Base-by-base conservation (phyloP, 2,113 vertebrate genomes). In the Neodontobutis hainanensis region DNA sequence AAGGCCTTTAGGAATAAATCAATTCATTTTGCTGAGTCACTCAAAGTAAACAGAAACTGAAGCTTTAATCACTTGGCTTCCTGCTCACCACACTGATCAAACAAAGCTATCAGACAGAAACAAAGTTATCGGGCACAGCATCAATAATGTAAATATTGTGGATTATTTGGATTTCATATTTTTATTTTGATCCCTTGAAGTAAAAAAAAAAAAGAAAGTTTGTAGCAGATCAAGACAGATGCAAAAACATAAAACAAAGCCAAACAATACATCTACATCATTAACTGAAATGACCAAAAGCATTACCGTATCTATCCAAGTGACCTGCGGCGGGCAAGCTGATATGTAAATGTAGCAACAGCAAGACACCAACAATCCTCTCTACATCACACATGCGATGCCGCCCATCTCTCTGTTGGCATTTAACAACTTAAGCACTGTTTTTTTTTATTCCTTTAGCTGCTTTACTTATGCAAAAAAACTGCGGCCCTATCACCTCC, bases 61-160 rank as follows among this genome's bases (percentile, higher is more conserved):
- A 34, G 27, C 32, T 34, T 34, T 52, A 12, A 52, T 52, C 49
- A 11, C 27, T 51, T 16, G 19, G 19, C 49, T 27, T 51, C 49
- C 10, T 51, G 19, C 19, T 51, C 27, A 52, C 11, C 27, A 27
- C 50, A 6, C 10, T 34, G 50, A 34, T 52, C 32, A 52, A 34
- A 19, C 34, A 11, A 52, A 27, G 19, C 16, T 27, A 27, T 27
- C 19, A 27, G 19, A 27, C 19, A 27, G 19, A 52, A 52, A 52
- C 38, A 40, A 19, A 52, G 50, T 52, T 34, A 52, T 52, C 50
- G 34, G 50, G 12, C 50, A 52, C 50, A 52, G 50, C 50, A 52
- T 52, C 50, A 52, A 52, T 52, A 52, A 52, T 52, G 50, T 52
- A 52, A 52, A 34, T 14, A 52, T 12, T 5, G 19, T 5, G 50